These are phyloP conservation scores for Paramisgurnus dabryanus DNA, from an alignment of 2,113 vertebrate species.

Conservation along the genomic window DNA sequence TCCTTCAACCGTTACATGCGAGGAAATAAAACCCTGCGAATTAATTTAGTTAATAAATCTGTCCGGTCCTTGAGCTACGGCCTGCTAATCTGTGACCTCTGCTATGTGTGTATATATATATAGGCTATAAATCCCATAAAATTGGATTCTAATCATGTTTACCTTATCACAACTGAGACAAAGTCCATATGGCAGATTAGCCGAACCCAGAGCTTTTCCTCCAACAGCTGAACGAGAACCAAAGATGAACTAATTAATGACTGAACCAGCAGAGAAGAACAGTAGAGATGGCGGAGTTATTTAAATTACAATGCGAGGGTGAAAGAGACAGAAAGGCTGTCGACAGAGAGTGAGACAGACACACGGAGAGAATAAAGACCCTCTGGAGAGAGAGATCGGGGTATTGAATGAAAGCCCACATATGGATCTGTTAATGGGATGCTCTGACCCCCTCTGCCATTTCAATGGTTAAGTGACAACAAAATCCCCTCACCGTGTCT, in stretches of 20 bases:
- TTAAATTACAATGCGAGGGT: slow-evolving; percentile 22
- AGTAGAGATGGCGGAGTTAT: slow-evolving; percentile 18
- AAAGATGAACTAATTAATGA: slow-evolving; percentile 62
- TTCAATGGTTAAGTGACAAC: slow-evolving; percentile 38
- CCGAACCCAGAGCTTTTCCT: slow-evolving; percentile 2
- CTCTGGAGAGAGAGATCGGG: neutral
- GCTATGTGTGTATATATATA: neutral
- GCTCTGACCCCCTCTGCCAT: slow-evolving; percentile 27
- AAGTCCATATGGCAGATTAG: neutral
- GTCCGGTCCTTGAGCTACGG: neutral
- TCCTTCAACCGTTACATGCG: too few relatives aligned
- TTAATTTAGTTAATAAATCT: neutral
- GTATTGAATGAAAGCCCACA: slow-evolving; percentile 38
- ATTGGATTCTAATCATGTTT: slow-evolving; percentile 6
- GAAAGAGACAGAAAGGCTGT: slow-evolving; percentile 12
- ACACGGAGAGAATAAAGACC: slow-evolving; percentile 34
- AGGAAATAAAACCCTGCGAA: too few relatives aligned
- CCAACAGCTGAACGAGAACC: slow-evolving; percentile 51
- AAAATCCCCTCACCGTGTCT: slow-evolving; percentile 25
- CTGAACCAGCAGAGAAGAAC: slow-evolving; percentile 48
- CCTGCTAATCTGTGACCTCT: neutral
- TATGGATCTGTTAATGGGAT: slow-evolving; percentile 44
- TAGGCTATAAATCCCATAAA: neutral
- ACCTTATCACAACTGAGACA: slow-evolving; percentile 1
- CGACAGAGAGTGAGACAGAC: neutral